Evolutionary conservation across 2,113 vertebrate species (phyloP), one percentile per base, ranked within the genome.

Genomic region (Odobenus rosmarus): DNA sequence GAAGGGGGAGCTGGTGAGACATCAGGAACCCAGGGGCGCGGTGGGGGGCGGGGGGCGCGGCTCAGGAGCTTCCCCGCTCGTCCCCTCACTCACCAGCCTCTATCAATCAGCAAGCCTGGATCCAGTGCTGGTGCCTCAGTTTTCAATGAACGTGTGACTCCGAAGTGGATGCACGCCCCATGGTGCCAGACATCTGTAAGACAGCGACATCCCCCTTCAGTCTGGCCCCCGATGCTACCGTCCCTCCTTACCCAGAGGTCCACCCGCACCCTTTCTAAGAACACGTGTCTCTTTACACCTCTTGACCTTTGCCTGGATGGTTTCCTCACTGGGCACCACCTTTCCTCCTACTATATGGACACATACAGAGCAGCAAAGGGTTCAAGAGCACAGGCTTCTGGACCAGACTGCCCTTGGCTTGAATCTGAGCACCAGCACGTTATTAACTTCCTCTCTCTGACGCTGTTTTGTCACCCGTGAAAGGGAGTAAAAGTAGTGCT

Each of bases 31-130:
- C 0, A 21, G 51, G 76, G 33, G 33, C 14, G 33, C 12, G 42
- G 42, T 42, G 42, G 42, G 16, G 9, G 23, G 49, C 14, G 4
- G 33, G 33, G 33, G 64, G 11, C 13, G 4, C 13, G 2, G 88
- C 87, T 92, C 26, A 8, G 83, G 62, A 62, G 16, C 59, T 67
- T 81, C 69, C 51, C 46, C 26, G 90, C 61, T 69, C 33, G 83
- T 39, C 21, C 36, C 42, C 7, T 57, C 64, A 88, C 88, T 97
- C 72, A 97, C 82, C 89, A 64, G 96, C 23, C 64, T 85, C 49
- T 93, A 28, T n/a, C n/a, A 81, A 9, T 51, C 64, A 49, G 55
- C 6, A 51, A 85, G 72, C 57, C 83, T 74, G 76, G 80, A 85
- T 57, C 39, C 69, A 88, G 4, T 6, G 62, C 69, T 96, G 86